Conservation (phyloP, 2,113 vertebrate genomes). For the Meriones unguiculatus region DNA sequence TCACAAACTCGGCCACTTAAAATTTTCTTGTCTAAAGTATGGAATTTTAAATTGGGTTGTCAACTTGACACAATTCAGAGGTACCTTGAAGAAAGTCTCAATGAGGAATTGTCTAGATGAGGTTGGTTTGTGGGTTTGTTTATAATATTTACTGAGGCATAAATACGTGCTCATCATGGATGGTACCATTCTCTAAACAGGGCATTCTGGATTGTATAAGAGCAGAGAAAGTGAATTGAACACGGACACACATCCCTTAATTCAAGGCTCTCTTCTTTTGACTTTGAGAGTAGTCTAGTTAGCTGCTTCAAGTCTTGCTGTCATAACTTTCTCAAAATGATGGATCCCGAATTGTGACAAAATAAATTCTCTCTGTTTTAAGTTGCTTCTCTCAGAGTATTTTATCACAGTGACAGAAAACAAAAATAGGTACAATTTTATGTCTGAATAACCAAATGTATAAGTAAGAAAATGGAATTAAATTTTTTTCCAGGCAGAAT, state of each 20-base stretch:
- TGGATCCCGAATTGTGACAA: background rate
- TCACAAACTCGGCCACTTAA: background rate
- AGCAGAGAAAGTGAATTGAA: background rate
- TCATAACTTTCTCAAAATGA: background rate
- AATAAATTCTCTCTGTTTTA: background rate
- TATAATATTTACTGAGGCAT: background rate
- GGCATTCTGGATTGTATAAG: background rate
- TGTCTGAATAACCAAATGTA: background rate
- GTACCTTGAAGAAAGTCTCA: background rate
- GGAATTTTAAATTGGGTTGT: background rate
- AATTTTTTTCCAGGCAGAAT: constrained; percentile 45
- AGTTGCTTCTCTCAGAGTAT: background rate
- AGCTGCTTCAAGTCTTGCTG: background rate
- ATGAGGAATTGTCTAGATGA: background rate
- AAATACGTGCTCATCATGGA: background rate
- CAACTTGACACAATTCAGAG: background rate
- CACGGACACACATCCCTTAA: background rate
- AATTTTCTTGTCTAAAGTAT: constrained; percentile 74
- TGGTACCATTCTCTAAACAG: background rate
- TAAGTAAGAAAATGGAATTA: background rate
- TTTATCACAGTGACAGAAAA: background rate
- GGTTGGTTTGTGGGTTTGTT: background rate
- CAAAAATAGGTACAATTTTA: background rate
- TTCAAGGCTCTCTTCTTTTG: background rate
- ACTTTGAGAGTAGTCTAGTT: background rate